Evolutionary conservation across 2,113 vertebrate species (phyloP), one percentile per base, ranked within the genome.

Genomic region (Lagopus muta): DNA sequence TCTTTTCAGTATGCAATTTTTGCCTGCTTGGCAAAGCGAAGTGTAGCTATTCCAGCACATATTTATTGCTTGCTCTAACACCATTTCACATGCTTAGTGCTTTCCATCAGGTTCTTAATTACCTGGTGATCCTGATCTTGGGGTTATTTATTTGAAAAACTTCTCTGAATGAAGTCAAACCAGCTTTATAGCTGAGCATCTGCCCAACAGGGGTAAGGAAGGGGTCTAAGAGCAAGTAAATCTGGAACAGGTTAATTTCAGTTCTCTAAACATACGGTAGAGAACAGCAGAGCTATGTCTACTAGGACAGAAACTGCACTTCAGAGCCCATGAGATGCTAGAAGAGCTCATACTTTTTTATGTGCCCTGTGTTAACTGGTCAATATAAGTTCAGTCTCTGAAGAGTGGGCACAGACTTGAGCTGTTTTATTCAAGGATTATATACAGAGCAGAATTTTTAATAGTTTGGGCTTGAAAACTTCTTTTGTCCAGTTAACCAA

Each of bases 351-450:
- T 55, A 45, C 6, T 57, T 30, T 32, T 55, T 42, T 43, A 27
- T 4, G 2, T 17, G 76, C 38, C 42, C 76, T 17, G 8, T 34
- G 7, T 77, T 32, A 86, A 86, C 0, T 67, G 30, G 43, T 74
- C 5, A 28, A 0, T 50, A 2, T 45, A 62, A 42, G 3, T 83
- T 76, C 30, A 82, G 21, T 19, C 40, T 82, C 58, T 0, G 2
- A 88, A 71, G 20, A 1, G 0, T 11, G 18, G 40, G 40, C 61
- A 47, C 28, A 89, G 54, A 55, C 6, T 43, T 62, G 14, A 71
- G 40, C 45, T 0, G 8, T 61, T 96, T 91, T 96, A 92, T 92
- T 96, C 21, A 69, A 30, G 88, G 40, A 69, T 11, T 52, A 21
- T 7, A 20, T 9, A 91, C 47, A 69, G 48, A 69, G 70, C 38